phyloP scores from a whole-genome alignment of 2,888 invertebrate genomes.

The Itoplectis maculator region DNA sequence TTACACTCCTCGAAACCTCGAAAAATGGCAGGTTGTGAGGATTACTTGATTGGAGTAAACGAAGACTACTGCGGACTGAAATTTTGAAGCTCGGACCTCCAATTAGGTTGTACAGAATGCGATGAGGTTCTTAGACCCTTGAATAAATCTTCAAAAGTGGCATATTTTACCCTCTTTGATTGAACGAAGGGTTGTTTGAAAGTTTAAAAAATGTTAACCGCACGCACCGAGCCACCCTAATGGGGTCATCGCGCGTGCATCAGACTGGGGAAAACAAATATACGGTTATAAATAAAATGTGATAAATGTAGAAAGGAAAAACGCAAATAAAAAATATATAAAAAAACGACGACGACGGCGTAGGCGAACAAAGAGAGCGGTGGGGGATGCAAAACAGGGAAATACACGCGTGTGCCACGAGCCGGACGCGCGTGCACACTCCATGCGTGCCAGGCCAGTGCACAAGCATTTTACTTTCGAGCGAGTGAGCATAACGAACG shows the following conservation, averaged over 20 bases:
- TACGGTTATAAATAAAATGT: conserved; percentile 40
- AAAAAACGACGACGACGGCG: not conserved
- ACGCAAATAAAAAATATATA: not conserved
- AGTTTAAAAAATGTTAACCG: no score
- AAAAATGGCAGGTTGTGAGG: no score
- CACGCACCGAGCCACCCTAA: not conserved
- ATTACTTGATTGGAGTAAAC: no score
- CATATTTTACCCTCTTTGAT: no score
- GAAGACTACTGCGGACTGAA: no score
- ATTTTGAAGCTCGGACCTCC: no score
- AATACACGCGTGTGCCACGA: conserved; percentile 42
- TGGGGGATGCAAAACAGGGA: conserved; percentile 21
- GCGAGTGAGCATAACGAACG: conserved; percentile 59
- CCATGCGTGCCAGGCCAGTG: conserved; percentile 53
- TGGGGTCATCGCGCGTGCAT: conserved; percentile 35
- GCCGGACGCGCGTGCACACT: conserved; percentile 38
- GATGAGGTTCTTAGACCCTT: no score
- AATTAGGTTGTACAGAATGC: no score
- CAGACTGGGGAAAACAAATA: conserved; percentile 61
- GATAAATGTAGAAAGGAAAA: conserved; percentile 14
- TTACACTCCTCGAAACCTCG: no score
- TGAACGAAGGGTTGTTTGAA: no score
- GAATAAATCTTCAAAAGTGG: no score
- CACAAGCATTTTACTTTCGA: conserved; percentile 63
- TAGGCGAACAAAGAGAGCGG: not conserved